Conservation (phyloP, 1,140 invertebrate species). For the Macrotrachela quadricornifera region DNA sequence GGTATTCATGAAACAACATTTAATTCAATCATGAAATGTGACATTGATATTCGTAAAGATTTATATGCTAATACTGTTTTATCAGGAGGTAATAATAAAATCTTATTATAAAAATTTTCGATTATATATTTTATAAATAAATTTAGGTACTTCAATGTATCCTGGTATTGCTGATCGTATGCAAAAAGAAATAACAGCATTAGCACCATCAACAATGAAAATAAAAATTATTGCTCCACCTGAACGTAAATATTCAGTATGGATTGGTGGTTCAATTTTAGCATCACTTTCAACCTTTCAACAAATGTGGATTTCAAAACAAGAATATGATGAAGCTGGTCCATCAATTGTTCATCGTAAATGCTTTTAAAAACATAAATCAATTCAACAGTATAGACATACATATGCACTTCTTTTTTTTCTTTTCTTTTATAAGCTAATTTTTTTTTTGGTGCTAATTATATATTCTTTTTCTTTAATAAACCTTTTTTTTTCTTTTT, state of each 20-base stretch:
- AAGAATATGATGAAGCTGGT: slow-evolving; percentile 70
- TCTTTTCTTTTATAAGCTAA: too few species aligned
- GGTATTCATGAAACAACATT: slow-evolving; percentile 5
- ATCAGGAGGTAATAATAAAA: slow-evolving; percentile 17
- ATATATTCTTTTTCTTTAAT: too few species aligned
- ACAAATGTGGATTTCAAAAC: slow-evolving; percentile 41
- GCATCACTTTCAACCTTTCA: slow-evolving; percentile 42
- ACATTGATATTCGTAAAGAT: slow-evolving; percentile 58
- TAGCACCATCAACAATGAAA: slow-evolving; percentile 36
- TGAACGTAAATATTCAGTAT: slow-evolving; percentile 9
- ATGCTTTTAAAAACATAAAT: slow-evolving; percentile 52
- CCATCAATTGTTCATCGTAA: slow-evolving; percentile 80
- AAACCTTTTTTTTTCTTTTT: too few species aligned
- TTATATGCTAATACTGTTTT: slow-evolving; percentile 13
- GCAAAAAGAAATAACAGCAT: slow-evolving; percentile 21
- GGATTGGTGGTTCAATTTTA: slow-evolving; percentile 22
- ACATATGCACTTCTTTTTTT: too few species aligned
- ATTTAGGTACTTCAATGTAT: slow-evolving; percentile 2
- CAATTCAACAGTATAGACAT: too few species aligned
- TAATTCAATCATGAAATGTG: slow-evolving; percentile 68
- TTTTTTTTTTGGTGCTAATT: too few species aligned
- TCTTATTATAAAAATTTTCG: too few species aligned
- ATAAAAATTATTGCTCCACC: slow-evolving; percentile 42
- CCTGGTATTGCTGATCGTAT: slow-evolving; percentile 12
- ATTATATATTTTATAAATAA: too few species aligned